A percentile compares a stretch with the other conserved stretches of the same genome.
Conservation (phyloP, 1,140 invertebrate species). For the Zaprionus taronus region DNA sequence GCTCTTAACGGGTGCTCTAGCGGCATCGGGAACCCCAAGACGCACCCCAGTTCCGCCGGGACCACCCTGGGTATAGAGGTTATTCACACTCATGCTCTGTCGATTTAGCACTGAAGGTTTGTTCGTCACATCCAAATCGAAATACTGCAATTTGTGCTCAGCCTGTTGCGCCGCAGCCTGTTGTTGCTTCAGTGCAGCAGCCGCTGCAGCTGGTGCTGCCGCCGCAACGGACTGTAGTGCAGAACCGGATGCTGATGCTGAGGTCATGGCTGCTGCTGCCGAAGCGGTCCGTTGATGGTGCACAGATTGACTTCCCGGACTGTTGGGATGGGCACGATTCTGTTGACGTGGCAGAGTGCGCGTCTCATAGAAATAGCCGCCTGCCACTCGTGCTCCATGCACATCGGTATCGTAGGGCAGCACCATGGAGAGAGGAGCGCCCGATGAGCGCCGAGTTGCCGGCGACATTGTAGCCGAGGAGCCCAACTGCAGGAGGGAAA, state of each 20-base stretch:
- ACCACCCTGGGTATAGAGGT: conserved; percentile 60
- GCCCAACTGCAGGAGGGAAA: conserved; percentile 43
- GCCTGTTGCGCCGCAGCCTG: conserved; percentile 56
- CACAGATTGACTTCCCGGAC: conserved; percentile 64
- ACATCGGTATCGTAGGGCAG: conserved; percentile 68
- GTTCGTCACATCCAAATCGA: conserved; percentile 88
- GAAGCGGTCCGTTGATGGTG: conserved; percentile 77
- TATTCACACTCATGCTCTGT: conserved; percentile 68
- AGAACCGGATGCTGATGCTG: conserved; percentile 1
- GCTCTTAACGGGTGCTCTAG: conserved; percentile 68
- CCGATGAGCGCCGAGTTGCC: conserved; percentile 61
- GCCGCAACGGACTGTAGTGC: background rate
- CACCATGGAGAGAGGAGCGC: conserved; percentile 71
- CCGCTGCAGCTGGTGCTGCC: conserved; percentile 12
- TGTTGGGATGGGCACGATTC: conserved; percentile 65
- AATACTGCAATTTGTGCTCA: conserved; percentile 86
- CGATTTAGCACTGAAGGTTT: conserved; percentile 70
- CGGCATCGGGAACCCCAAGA: conserved; percentile 49
- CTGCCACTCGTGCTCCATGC: conserved; percentile 36
- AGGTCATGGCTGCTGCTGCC: conserved; percentile 62
- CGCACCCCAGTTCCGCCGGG: conserved; percentile 32
- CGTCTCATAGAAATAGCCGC: conserved; percentile 69
- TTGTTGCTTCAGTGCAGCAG: conserved; percentile 44
- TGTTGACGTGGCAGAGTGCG: conserved; percentile 77
- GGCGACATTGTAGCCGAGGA: conserved; percentile 66